Evolutionary conservation across 1,140 invertebrate genomes (phyloP), one percentile per base, ranked within the genome.

Genomic region (Caligus rogercresseyi): DNA sequence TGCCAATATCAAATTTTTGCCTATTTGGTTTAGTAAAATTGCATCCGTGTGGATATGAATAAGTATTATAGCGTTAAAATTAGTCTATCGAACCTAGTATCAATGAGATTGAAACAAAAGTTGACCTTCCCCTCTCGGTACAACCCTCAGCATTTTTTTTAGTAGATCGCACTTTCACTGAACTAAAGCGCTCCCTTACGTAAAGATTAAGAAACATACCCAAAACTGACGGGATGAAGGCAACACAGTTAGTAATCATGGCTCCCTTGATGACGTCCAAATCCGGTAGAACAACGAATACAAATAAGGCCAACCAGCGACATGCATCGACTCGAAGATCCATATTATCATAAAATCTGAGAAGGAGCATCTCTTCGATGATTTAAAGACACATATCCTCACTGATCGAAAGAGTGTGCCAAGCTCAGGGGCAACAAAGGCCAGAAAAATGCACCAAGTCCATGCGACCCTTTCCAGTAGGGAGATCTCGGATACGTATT

Each of bases 171-270:
- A 15, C n/a, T n/a, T n/a, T n/a, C n/a, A n/a, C n/a, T n/a, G n/a
- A n/a, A n/a, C n/a, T n/a, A n/a, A n/a, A n/a, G n/a, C n/a, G n/a
- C n/a, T n/a, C n/a, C n/a, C n/a, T n/a, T 15, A 25, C 14, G 15
- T 53, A 16, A 23, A 26, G 25, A 16, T 43, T n/a, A n/a, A n/a
- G n/a, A n/a, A n/a, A 69, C 70, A 73, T 74, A 81, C 82, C 79
- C 52, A 85, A 73, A n/a, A 87, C 73, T 51, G 82, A 83, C 0
- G 92, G 92, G 2, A 94, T 75, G 55, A 93, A 83, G 72, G 87
- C 93, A 16, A 95, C 80, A 69, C 87, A 93, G 73, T 92, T 94
- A 4, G 92, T 91, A 23, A 95, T 74, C 85, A 95, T 90, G 11
- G 89, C 83, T 1, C 87, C 89, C 74, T 90, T 87, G 26, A 94